Conservation (phyloP, 2,888 invertebrate species). For the Pseudococcus longispinus region DNA sequence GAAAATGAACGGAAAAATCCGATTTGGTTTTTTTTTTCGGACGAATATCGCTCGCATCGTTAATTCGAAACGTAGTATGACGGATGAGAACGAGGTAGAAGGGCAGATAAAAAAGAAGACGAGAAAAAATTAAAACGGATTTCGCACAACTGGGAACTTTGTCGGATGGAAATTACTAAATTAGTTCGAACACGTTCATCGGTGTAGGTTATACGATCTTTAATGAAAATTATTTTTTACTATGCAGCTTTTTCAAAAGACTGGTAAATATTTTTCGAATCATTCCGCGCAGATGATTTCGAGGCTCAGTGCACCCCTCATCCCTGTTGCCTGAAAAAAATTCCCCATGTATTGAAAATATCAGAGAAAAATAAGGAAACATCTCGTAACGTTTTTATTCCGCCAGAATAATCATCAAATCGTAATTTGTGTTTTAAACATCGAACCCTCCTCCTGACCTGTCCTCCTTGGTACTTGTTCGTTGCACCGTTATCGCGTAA, state of each 20-base stretch:
- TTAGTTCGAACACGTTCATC: constrained; percentile 20
- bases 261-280: constrained; percentile 1
- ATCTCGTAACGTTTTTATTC: constrained; percentile 12
- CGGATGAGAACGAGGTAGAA: not conserved
- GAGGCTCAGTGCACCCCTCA: not conserved
- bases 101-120: no score
- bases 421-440: constrained; percentile 28
- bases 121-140: not conserved
- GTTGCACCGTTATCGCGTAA: not conserved
- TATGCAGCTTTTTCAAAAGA: constrained; percentile 28
- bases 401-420: constrained; percentile 36
- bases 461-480: not conserved
- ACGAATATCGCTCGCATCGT: not conserved
- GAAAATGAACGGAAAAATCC: not conserved
- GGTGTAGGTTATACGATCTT: not conserved
- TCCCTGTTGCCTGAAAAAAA: not conserved
- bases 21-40: not conserved
- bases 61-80: not conserved
- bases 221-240: constrained; percentile 41
- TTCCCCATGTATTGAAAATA: not conserved
- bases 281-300: constrained; percentile 32
- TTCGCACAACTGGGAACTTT: not conserved
- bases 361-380: constrained; percentile 32
- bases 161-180: constrained; percentile 40
- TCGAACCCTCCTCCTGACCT: not conserved